Evolutionary conservation across 2,888 invertebrate genomes (phyloP).

Genomic region (Drosophila greeni): DNA sequence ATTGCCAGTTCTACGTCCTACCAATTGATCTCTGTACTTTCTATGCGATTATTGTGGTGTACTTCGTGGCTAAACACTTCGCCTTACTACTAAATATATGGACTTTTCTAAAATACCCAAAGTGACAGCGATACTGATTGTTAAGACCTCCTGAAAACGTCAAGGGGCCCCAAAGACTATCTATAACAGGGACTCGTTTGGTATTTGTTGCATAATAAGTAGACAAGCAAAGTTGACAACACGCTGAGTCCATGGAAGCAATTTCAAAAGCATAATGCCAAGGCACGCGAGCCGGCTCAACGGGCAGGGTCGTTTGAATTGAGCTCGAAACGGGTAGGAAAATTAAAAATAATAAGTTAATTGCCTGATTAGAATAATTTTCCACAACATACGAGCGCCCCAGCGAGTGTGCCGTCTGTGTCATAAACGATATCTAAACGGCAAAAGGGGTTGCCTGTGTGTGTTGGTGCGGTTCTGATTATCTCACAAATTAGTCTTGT

Average conservation of each 20-base stretch:
- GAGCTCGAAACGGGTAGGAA: slow-evolving; percentile 13
- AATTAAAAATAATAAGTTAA: slow-evolving; percentile 62
- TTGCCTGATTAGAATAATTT: slow-evolving; percentile 67
- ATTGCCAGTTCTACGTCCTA: not conserved
- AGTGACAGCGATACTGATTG: not conserved
- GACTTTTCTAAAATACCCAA: not conserved
- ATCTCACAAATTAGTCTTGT: slow-evolving; percentile 75
- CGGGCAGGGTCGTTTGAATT: slow-evolving; percentile 27
- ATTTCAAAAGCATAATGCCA: slow-evolving; percentile 21
- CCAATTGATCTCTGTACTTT: not conserved
- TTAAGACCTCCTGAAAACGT: not conserved
- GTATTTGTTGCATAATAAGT: slow-evolving; percentile 23
- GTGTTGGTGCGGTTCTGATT: slow-evolving; percentile 63
- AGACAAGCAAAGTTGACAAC: slow-evolving; percentile 10
- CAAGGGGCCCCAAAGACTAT: not conserved
- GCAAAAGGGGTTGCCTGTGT: slow-evolving; percentile 29
- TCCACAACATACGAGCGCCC: slow-evolving; percentile 8
- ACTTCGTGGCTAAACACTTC: not conserved
- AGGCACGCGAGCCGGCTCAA: slow-evolving; percentile 47
- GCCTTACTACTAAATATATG: not conserved
- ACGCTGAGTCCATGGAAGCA: slow-evolving; percentile 5
- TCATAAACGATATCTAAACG: slow-evolving; percentile 49
- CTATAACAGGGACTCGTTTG: not conserved
- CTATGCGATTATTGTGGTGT: not conserved
- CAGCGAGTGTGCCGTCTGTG: slow-evolving; percentile 19